Evolutionary conservation across 2,113 vertebrate species (phyloP).

Genomic region (Picathartes gymnocephalus): DNA sequence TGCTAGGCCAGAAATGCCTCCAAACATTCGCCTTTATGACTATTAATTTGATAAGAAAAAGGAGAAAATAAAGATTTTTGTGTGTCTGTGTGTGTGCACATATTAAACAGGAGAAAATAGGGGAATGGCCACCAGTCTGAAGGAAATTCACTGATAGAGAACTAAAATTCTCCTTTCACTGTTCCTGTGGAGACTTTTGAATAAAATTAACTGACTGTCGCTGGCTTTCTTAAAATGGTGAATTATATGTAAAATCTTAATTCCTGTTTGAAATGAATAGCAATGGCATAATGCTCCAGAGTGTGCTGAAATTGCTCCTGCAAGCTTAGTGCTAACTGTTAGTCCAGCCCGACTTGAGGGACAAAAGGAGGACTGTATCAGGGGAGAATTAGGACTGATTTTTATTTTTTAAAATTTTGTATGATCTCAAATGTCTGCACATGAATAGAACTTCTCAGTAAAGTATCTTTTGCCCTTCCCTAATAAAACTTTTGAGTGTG

Average conservation of each 20-base stretch:
- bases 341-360: background rate
- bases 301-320: background rate
- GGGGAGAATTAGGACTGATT: background rate
- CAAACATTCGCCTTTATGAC: background rate
- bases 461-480: background rate
- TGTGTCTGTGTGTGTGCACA: background rate
- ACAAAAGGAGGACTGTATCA: background rate
- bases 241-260: background rate
- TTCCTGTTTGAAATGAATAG: background rate
- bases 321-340: background rate
- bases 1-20: background rate
- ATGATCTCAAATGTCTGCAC: background rate
- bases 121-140: background rate
- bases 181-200: background rate
- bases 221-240: background rate
- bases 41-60: background rate
- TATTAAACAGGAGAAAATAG: background rate
- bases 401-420: background rate
- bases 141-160: background rate
- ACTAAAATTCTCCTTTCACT: background rate
- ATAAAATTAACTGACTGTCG: background rate
- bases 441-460: background rate
- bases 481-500: background rate
- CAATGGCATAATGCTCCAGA: background rate
- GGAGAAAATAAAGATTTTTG: background rate